Conservation (phyloP, 1,140 invertebrate species). For the Drosophila pandora region DNA sequence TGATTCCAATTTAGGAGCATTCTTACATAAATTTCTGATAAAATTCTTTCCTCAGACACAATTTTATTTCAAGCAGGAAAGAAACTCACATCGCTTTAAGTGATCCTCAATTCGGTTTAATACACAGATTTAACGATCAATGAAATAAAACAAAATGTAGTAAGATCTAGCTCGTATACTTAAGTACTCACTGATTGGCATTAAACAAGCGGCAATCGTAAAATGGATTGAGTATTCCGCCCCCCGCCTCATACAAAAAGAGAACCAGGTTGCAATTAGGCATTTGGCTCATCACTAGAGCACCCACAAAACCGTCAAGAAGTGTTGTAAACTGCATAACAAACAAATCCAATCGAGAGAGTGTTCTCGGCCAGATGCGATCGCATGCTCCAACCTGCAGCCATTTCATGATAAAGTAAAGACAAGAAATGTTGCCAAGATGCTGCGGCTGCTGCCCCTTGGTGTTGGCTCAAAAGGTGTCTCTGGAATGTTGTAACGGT, state of each 20-base stretch:
- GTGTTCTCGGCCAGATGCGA: background rate
- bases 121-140: conserved; percentile 52
- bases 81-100: background rate
- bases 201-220: conserved; percentile 50
- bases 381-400: conserved; percentile 12
- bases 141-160: conserved; percentile 48
- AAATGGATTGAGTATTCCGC: conserved; percentile 21
- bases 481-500: conserved; percentile 75
- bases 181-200: conserved; percentile 62
- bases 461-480: conserved; percentile 51
- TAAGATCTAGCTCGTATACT: conserved; percentile 15
- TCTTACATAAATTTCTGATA: background rate
- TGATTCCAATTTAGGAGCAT: background rate
- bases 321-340: conserved; percentile 39
- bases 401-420: conserved; percentile 60
- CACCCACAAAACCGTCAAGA: conserved; percentile 34
- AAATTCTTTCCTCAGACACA: conserved; percentile 7
- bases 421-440: conserved; percentile 50
- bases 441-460: conserved; percentile 5
- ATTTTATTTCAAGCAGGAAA: background rate
- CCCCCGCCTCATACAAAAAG: background rate
- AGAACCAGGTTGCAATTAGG: conserved; percentile 37
- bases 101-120: conserved; percentile 51
- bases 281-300: conserved; percentile 25
- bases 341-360: conserved; percentile 41